phyloP scores from a whole-genome alignment of 2,888 invertebrate species.

The Pasiphila rectangulata region DNA sequence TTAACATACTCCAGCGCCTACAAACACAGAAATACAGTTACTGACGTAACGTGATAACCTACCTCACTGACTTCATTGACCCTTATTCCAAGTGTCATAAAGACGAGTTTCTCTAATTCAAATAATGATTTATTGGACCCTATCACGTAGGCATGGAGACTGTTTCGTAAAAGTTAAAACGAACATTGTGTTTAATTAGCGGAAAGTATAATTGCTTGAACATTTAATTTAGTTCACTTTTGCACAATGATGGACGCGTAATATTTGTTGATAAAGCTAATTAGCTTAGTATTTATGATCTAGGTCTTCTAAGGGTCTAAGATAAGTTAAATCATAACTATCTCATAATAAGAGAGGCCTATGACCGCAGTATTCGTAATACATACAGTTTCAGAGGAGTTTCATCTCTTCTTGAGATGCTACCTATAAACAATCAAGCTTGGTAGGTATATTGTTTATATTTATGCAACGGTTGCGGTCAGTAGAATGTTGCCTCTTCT shows the following conservation, averaged over 20 bases:
- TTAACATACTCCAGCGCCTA: slow-evolving; percentile 13
- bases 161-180: slow-evolving; percentile 6
- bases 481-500: too few species aligned
- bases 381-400: too few species aligned
- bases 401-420: too few species aligned
- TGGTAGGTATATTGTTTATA: too few species aligned
- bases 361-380: too few species aligned
- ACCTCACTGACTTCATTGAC: neutral
- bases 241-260: slow-evolving; percentile 11
- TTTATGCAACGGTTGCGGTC: too few species aligned
- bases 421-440: too few species aligned
- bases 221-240: slow-evolving; percentile 15
- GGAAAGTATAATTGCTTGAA: slow-evolving; percentile 26
- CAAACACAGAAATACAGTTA: slow-evolving; percentile 14
- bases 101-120: slow-evolving; percentile 4
- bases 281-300: neutral
- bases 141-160: slow-evolving; percentile 6
- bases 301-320: too few species aligned
- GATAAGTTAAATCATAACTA: neutral
- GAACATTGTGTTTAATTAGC: slow-evolving; percentile 25
- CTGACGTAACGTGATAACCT: slow-evolving; percentile 18
- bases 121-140: neutral
- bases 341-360: too few species aligned
- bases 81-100: slow-evolving; percentile 6
- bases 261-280: slow-evolving; percentile 3